phyloP scores from a whole-genome alignment of 1,140 invertebrate genomes.

The Camponotus floridanus region DNA sequence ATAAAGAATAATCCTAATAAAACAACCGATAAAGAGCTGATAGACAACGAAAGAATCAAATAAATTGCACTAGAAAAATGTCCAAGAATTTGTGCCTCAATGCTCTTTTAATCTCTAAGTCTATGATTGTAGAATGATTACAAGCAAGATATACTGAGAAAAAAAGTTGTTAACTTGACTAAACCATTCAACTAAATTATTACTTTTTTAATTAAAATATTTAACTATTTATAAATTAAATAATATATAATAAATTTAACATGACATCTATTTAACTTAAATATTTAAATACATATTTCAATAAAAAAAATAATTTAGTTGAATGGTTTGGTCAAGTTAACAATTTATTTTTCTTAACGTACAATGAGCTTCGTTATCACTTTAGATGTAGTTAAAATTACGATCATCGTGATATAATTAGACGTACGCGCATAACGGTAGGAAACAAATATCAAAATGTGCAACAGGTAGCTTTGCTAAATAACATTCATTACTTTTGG shows the following conservation, averaged over 20 bases:
- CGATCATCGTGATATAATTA: slow-evolving; percentile 45
- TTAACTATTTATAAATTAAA: too few species aligned
- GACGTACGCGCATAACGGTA: slow-evolving; percentile 32
- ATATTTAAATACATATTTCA: too few species aligned
- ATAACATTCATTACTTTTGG: slow-evolving; percentile 60
- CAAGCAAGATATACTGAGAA: not conserved
- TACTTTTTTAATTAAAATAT: too few species aligned
- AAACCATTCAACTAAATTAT: too few species aligned
- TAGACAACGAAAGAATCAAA: not conserved
- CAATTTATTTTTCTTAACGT: too few species aligned
- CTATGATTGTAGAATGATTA: not conserved
- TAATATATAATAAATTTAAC: too few species aligned
- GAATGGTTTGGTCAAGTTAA: too few species aligned
- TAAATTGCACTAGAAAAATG: not conserved
- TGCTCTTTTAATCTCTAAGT: not conserved
- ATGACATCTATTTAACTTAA: too few species aligned
- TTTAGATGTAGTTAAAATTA: not conserved
- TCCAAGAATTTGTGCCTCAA: not conserved
- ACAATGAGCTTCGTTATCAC: not conserved
- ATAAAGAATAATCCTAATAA: not conserved
- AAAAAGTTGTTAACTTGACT: too few species aligned
- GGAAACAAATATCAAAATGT: slow-evolving; percentile 59
- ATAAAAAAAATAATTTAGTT: too few species aligned
- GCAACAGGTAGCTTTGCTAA: slow-evolving; percentile 59
- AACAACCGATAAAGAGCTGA: not conserved